A percentile compares a stretch with the other conserved stretches of the same genome.
These are phyloP conservation scores for Carapus acus DNA, from an alignment of 2,797 vertebrate genomes.

Conservation along the genomic window DNA sequence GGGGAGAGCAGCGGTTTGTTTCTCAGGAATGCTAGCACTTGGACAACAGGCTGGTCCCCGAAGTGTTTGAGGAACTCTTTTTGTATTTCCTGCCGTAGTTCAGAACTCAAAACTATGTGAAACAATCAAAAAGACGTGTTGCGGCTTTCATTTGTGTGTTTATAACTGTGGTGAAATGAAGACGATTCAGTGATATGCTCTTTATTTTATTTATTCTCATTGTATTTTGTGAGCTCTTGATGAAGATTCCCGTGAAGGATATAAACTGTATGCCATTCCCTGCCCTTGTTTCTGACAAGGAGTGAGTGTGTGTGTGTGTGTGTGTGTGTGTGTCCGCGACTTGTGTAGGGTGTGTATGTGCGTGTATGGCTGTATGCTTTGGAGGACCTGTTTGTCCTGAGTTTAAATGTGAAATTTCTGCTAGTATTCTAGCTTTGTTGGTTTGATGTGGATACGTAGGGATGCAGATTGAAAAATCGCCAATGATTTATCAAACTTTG, in stretches of 20 bases:
- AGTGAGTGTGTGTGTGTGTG: slow-evolving; percentile 5
- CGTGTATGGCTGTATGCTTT: slow-evolving; percentile 16
- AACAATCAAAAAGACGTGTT: slow-evolving; percentile 41
- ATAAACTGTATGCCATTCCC: slow-evolving; percentile 19
- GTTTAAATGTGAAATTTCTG: too few species aligned
- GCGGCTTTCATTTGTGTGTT: slow-evolving; percentile 56
- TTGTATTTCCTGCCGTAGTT: slow-evolving; percentile 51
- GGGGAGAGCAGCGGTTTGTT: slow-evolving; percentile 58
- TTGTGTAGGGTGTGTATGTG: slow-evolving; percentile 28
- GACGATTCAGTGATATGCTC: slow-evolving; percentile 30
- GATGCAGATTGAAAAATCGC: slow-evolving; percentile 3
- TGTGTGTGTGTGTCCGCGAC: slow-evolving; percentile 11
- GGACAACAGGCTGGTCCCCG: slow-evolving; percentile 46
- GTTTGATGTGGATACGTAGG: too few species aligned
- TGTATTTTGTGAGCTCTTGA: slow-evolving; percentile 46
- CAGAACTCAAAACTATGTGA: slow-evolving; percentile 33
- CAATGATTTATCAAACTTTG: slow-evolving; percentile 20
- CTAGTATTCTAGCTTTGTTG: too few species aligned
- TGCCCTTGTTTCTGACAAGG: slow-evolving; percentile 9
- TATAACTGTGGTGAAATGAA: slow-evolving; percentile 49
- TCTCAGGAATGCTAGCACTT: slow-evolving; percentile 65
- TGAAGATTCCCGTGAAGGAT: slow-evolving; percentile 4
- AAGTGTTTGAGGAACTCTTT: slow-evolving; percentile 53
- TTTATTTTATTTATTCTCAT: slow-evolving; percentile 49
- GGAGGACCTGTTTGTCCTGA: too few species aligned